These are phyloP conservation scores for Zaprionus ornatus DNA, from an alignment of 1,140 invertebrate species.

Conservation along the genomic window DNA sequence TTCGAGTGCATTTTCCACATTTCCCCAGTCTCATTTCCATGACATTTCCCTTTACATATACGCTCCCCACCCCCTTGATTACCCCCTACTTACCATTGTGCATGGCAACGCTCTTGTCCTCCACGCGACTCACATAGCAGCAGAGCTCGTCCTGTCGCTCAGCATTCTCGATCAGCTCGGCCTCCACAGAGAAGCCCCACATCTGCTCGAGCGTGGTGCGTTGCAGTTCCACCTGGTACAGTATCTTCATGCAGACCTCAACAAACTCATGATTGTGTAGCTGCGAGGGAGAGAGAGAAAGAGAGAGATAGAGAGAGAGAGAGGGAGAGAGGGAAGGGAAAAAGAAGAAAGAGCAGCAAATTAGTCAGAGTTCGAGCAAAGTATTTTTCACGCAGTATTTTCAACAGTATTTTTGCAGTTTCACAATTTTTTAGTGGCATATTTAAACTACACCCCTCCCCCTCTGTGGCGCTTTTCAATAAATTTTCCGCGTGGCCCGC, in stretches of 20 bases:
- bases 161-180: constrained; percentile 97
- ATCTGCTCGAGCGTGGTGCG: constrained; percentile 95
- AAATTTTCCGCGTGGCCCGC: constrained; percentile 52
- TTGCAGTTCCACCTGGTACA: constrained; percentile 97
- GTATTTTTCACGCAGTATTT: constrained; percentile 24
- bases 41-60: neutral
- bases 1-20: constrained; percentile 12
- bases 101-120: constrained; percentile 97
- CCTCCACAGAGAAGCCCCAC: constrained; percentile 99
- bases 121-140: constrained; percentile 97
- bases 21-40: neutral
- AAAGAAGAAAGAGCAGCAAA: constrained; percentile 52
- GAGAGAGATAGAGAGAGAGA: neutral
- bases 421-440: neutral
- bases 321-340: neutral
- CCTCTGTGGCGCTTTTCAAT: constrained; percentile 43
- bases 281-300: constrained; percentile 85
- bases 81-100: constrained; percentile 91
- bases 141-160: constrained; percentile 98
- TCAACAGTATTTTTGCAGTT: constrained; percentile 13
- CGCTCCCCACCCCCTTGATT: neutral
- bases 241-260: constrained; percentile 97
- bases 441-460: neutral
- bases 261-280: constrained; percentile 97
- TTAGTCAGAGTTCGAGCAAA: constrained; percentile 45